Evolutionary conservation across 2,113 vertebrate species (phyloP), one percentile per base, ranked within the genome.

Genomic region (Raja brachyura): DNA sequence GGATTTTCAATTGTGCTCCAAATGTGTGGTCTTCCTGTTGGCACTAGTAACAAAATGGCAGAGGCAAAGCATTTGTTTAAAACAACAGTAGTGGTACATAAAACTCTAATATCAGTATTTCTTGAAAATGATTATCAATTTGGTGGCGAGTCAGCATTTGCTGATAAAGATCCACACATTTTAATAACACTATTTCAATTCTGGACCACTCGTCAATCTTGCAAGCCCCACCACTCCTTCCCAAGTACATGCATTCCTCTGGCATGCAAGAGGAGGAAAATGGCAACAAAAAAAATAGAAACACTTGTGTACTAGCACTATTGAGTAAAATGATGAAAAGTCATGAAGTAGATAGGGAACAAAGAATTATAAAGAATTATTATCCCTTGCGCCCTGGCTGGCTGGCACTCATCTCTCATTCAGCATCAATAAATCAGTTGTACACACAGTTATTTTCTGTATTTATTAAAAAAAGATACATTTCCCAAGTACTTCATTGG

Each of bases 21-120:
- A 93, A 99, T 13, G 90, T 95, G 94, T 18, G 98, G 98, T 95
- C 95, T 95, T 94, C 96, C 96, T 93, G 93, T 94, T 39, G 98
- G 98, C 93, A 63, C 98, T 99, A 54, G 93, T 79, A 78, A 86
- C 94, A 94, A 93, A 13, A 94, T 93, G 94, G 28, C 63, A 78
- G 9, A 28, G 33, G 22, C 14, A 93, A 54, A 83, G 7, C 20
- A 93, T 48, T 54, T 16, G 14, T 54, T 88, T 88, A 18, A 88
- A 31, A 28, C 4, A 88, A 61, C 3, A n/a, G 1, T 4, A 88
- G 13, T 63, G 39, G 61, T 81, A 20, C 78, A 25, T 25, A 18
- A 39, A 81, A 54, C 16, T 54, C 78, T 22, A 22, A 18, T 20
- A 2, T 54, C 18, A 54, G 18, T 48, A 18, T 54, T 81, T 81